A percentile compares a stretch with the other conserved stretches of the same genome.
These are phyloP conservation scores for Scalopus aquaticus DNA, from an alignment of 2,113 vertebrate species.

Conservation along the genomic window DNA sequence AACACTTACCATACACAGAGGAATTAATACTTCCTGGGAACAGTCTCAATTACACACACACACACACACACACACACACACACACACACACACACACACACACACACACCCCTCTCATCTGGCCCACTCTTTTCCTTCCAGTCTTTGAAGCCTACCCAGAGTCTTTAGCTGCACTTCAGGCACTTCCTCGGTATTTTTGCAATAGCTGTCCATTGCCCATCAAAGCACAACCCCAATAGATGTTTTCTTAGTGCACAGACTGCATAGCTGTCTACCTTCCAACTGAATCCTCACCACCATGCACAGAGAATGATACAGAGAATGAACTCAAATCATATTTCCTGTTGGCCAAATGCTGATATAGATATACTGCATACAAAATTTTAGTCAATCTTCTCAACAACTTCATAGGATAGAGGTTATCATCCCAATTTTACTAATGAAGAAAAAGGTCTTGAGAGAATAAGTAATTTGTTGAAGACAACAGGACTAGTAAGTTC, in stretches of 20 bases:
- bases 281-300: background rate
- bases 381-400: background rate
- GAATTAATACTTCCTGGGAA: background rate
- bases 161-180: background rate
- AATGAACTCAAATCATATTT: background rate
- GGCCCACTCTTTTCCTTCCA: background rate
- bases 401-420: background rate
- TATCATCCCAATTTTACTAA: background rate
- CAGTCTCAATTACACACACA: background rate
- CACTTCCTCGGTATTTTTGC: background rate
- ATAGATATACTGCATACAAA: background rate
- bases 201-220: background rate
- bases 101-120: background rate
- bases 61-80: background rate
- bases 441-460: background rate
- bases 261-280: background rate
- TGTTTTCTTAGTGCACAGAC: background rate
- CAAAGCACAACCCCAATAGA: background rate
- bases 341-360: background rate
- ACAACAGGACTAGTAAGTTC: background rate
- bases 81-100: background rate
- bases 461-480: background rate
- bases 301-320: background rate
- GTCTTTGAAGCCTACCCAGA: background rate
- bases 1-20: background rate